phyloP scores from a whole-genome alignment of 2,797 vertebrate species.

The Microtus obscurus region DNA sequence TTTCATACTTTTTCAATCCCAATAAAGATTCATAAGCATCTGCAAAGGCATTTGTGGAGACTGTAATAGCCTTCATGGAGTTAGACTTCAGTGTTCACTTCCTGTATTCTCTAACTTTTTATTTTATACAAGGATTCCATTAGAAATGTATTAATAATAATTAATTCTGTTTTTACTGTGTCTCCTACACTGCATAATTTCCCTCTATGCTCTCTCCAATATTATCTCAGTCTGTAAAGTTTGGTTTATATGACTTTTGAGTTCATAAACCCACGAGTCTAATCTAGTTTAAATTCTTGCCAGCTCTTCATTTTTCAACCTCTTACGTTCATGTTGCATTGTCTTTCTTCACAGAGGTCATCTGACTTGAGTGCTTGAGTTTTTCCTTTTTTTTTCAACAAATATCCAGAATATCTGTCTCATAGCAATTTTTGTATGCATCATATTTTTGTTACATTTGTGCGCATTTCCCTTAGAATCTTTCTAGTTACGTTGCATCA shows the following conservation, averaged over 20 bases:
- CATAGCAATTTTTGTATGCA: background rate
- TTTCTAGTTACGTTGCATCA: background rate
- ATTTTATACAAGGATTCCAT: background rate
- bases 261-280: background rate
- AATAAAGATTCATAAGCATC: background rate
- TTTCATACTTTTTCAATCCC: background rate
- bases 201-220: background rate
- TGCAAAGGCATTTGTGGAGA: background rate
- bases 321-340: background rate
- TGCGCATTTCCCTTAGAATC: background rate
- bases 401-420: background rate
- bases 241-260: background rate
- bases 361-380: background rate
- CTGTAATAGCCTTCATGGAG: background rate
- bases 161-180: background rate
- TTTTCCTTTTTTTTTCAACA: background rate
- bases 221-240: background rate
- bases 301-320: background rate
- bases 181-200: background rate
- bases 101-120: background rate
- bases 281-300: background rate
- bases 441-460: constrained; percentile 8
- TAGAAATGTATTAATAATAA: background rate
- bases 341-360: constrained; percentile 14
- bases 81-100: background rate